A percentile compares a stretch with the other conserved stretches of the same genome.
These are phyloP conservation scores for Nezara viridula DNA, from an alignment of 2,888 invertebrate species.

Conservation along the genomic window DNA sequence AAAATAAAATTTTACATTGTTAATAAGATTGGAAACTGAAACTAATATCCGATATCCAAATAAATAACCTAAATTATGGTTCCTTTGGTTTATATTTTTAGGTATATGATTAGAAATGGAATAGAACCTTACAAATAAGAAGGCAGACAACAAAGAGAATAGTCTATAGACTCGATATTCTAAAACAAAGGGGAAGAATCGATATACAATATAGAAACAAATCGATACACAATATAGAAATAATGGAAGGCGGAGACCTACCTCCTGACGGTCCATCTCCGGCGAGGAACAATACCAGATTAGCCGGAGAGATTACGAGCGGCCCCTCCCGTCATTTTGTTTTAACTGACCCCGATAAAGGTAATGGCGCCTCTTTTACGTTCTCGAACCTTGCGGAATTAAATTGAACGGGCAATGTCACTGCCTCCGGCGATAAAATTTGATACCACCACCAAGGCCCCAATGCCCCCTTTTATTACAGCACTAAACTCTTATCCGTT, in stretches of 20 bases:
- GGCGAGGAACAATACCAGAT: conserved; percentile 25
- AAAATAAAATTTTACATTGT: too few relatives aligned
- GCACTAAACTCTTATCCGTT: conserved; percentile 37
- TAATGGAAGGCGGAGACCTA: background rate
- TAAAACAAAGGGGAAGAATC: background rate
- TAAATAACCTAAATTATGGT: too few relatives aligned
- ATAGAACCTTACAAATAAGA: too few relatives aligned
- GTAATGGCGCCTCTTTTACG: background rate
- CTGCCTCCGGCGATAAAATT: background rate
- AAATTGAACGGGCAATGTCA: conserved; percentile 5
- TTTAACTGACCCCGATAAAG: conserved; percentile 39
- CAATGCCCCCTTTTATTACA: background rate
- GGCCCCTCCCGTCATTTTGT: conserved; percentile 25
- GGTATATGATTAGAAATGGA: too few relatives aligned
- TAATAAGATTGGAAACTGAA: too few relatives aligned
- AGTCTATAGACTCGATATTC: too few relatives aligned
- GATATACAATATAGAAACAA: too few relatives aligned
- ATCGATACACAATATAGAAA: background rate
- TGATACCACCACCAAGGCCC: background rate
- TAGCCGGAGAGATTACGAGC: background rate
- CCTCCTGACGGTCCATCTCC: conserved; percentile 17
- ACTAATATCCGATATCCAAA: too few relatives aligned
- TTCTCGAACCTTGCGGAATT: background rate
- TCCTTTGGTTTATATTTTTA: too few relatives aligned
- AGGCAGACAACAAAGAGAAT: too few relatives aligned